Evolutionary conservation across 2,797 vertebrate genomes (phyloP), one percentile per base, ranked within the genome.

Genomic region (Phaenicophaeus curvirostris): DNA sequence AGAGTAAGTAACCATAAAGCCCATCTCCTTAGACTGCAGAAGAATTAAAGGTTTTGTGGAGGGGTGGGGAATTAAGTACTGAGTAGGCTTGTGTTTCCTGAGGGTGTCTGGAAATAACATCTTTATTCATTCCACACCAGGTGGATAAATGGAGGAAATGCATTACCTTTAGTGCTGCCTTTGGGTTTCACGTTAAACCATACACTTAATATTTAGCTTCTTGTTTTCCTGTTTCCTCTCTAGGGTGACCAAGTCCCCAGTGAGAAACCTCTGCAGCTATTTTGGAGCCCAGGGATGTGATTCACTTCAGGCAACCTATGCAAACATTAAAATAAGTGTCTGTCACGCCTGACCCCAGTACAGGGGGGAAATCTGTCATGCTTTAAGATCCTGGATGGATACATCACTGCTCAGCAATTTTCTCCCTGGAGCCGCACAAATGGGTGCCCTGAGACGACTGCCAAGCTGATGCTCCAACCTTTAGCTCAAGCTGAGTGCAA

Each of bases 1-100:
- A 41, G 30, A 13, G 31, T 15, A 44, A 37, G 21, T 48, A 48
- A 81, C 42, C 21, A 20, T 35, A 35, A 75, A 74, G 42, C 19
- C 42, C 72, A 58, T 27, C 62, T 72, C 63, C 63, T 82, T 31
- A 15, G 21, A 58, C 1, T 58, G 54, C 25, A 65, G 71, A 75
- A 55, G 39, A 62, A 75, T 71, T 61, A 24, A 51, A 63, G 30
- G 35, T 13, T 35, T 66, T 31, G 13, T 39, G 39, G 39, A 31
- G 61, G 61, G 55, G 15, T 39, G 1, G 9, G 55, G 74, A 67
- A 9, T 63, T 50, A 79, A 85, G 76, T 90, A 8, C 48, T 25
- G 76, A 62, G 75, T 54, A 82, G 58, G 58, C 20, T 69, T 82
- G 23, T 88, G 83, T 94, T 94, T 90, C 86, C 68, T 73, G 69